Evolutionary conservation across 2,797 vertebrate species (phyloP).

Genomic region (Alfaro cultratus): DNA sequence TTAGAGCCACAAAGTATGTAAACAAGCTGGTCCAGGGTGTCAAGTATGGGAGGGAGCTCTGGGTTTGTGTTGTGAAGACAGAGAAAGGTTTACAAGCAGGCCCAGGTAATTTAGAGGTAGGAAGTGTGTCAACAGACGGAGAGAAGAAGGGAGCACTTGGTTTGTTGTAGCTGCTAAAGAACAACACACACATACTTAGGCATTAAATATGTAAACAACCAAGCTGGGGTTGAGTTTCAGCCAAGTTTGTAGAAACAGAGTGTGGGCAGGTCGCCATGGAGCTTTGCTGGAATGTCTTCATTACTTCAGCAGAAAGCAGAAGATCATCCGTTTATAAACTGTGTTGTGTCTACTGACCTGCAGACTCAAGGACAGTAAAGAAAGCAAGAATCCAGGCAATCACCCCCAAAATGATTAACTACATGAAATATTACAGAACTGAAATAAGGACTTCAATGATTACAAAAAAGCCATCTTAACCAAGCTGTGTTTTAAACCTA

Average conservation of each 20-base stretch:
- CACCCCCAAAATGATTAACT: background rate
- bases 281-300: background rate
- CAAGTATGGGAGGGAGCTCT: conserved; percentile 44
- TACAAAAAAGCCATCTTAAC: too few species aligned
- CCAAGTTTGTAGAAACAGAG: conserved; percentile 14
- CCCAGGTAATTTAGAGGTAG: conserved; percentile 42
- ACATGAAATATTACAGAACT: too few species aligned
- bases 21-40: conserved; percentile 54
- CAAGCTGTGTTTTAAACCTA: background rate
- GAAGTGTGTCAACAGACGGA: conserved; percentile 50
- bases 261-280: background rate
- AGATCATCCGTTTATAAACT: conserved; percentile 5
- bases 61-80: conserved; percentile 23
- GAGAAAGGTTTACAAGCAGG: conserved; percentile 16
- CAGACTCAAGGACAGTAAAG: background rate
- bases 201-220: conserved; percentile 53
- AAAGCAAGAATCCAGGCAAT: background rate
- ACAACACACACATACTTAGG: conserved; percentile 57
- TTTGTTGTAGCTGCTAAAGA: conserved; percentile 53
- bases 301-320: background rate
- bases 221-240: conserved; percentile 12
- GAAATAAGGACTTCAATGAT: too few species aligned
- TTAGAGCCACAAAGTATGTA: conserved; percentile 73
- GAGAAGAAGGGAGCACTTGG: conserved; percentile 40
- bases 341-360: background rate